Evolutionary conservation across 2,113 vertebrate species (phyloP), one percentile per base, ranked within the genome.

Genomic region (Centropus bengalensis): DNA sequence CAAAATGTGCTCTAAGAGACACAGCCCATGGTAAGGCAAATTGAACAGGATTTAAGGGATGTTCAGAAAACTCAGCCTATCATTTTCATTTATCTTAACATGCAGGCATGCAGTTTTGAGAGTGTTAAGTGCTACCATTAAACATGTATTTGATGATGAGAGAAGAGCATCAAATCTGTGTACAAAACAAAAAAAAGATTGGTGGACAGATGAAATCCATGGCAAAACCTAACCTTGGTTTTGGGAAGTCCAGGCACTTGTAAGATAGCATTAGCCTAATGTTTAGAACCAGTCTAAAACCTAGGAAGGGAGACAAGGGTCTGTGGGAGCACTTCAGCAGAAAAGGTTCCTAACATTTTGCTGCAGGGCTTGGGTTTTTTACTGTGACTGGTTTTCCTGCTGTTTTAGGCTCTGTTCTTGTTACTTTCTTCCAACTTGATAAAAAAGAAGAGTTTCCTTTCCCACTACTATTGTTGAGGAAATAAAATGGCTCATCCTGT

Each of bases 71-170:
- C 45, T 60, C 9, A 18, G 54, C 7, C 1, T 38, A 36, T 51
- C n/a, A 8, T 64, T 94, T 91, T 85, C 82, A 36, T 56, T 30
- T 19, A 4, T 21, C 13, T 10, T 4, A 47, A 30, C 26, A 8
- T 3, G 16, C 8, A 40, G 44, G 36, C 11, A 32, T 0, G 0
- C 28, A 42, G 17, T 10, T 88, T 73, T 30, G 9, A 23, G 27
- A 1, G 0, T 16, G 4, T 49, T 17, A 10, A 38, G 47, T 10
- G 8, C 18, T 0, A 0, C 2, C 2, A 18, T 70, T 55, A 44
- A 75, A 9, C 5, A 2, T 36, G 19, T 2, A 27, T 67, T 60
- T n/a, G 20, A 26, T 45, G 30, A 26, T 10, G 42, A 62, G 18
- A 73, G 1, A 28, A 68, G 27, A 44, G 21, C n/a, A 54, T 12